Evolutionary conservation across 2,113 vertebrate species (phyloP), one percentile per base, ranked within the genome.

Genomic region (Xiphophorus couchianus): DNA sequence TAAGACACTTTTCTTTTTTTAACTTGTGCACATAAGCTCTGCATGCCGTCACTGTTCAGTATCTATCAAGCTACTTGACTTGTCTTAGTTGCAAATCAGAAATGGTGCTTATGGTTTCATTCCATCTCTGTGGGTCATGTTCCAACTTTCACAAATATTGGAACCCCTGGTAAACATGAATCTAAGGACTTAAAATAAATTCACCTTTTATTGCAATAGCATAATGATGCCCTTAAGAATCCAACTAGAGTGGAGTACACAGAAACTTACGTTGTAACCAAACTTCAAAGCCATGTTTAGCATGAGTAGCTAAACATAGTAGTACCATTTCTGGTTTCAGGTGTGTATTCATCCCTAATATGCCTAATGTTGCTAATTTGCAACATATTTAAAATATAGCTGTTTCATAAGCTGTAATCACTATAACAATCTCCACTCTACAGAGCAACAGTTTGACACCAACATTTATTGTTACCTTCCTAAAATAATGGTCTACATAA

Each of bases 1-100:
- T 58, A 25, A 58, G 25, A 58, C 35, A 9, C 17, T 9, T 5
- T 65, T 62, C 17, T 68, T 70, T 44, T 42, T 72, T 44, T 44
- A 28, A 27, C 58, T 66, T n/a, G 73, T 66, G 60, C 25, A 25
- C 42, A 64, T 75, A 54, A 76, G 73, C 73, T 48, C 72, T 88
- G 85, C 92, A 88, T 89, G 84, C 33, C 73, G 54, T 74, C 66
- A 76, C 54, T 77, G 72, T 64, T 83, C 37, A 69, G 54, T 76
- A 44, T 76, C 76, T 77, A 70, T 70, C 70, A 81, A 83, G 80
- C 81, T 91, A 84, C 69, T 88, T 76, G 62, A 29, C 61, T 63
- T n/a, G 14, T 42, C 28, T 7, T 27, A 1, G 19, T 31, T n/a
- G 22, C 1, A 58, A 58, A 25, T 25, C 19, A 58, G 51, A n/a